Conservation (phyloP, 37 sponge, comb jelly and placozoan genomes). For the Spongilla lacustris region DNA sequence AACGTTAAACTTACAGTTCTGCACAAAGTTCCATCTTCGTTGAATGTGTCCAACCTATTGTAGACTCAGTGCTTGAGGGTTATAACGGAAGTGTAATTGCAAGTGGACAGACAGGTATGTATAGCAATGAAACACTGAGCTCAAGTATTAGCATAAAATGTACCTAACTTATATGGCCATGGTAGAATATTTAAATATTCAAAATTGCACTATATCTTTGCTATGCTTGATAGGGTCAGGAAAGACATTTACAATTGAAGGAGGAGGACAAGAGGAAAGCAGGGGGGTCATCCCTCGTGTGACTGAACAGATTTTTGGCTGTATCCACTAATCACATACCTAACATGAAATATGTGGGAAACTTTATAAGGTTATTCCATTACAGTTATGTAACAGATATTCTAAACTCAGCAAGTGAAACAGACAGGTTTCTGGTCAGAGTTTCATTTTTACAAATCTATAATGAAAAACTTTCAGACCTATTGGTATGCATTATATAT, state of each 20-base stretch:
- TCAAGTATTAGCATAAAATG: background rate
- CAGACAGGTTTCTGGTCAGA: slow-evolving; percentile 78
- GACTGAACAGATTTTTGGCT: slow-evolving; percentile 79
- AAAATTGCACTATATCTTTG: too few relatives aligned
- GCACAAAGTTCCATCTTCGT: slow-evolving; percentile 66
- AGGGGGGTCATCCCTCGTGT: slow-evolving; percentile 87
- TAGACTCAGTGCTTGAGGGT: slow-evolving; percentile 77
- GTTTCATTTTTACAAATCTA: slow-evolving; percentile 88
- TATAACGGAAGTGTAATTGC: slow-evolving; percentile 95
- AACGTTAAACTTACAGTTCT: slow-evolving; percentile 27
- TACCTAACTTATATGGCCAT: background rate
- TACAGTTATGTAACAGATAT: slow-evolving; percentile 53
- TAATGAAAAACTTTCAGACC: slow-evolving; percentile 88
- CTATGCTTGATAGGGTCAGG: slow-evolving; percentile 74
- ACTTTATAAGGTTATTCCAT: background rate
- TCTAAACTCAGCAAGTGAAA: slow-evolving; percentile 54
- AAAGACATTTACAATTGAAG: slow-evolving; percentile 92
- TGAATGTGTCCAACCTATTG: slow-evolving; percentile 56
- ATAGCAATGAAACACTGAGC: background rate
- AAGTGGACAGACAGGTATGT: slow-evolving; percentile 95
- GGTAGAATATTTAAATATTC: background rate
- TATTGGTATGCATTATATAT: slow-evolving; percentile 85
- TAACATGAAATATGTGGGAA: background rate
- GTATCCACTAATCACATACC: slow-evolving; percentile 43
- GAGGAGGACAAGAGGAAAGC: slow-evolving; percentile 35